Base-by-base conservation (phyloP, 2,797 vertebrate genomes). In the Notolepis coatsorum region DNA sequence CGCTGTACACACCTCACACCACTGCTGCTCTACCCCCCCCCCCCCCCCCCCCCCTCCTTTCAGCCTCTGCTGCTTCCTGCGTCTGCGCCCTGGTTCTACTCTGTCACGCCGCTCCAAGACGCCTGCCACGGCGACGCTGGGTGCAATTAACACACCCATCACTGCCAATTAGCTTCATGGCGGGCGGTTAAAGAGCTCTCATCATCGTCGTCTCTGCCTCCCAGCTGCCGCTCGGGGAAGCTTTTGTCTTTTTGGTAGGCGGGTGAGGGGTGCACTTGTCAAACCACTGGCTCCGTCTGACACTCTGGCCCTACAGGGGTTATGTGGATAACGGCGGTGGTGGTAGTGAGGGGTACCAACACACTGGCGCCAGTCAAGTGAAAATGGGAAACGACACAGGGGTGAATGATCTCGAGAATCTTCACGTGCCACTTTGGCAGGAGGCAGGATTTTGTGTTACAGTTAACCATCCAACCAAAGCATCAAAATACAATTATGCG, bases 131-230 rank as follows among this genome's bases (percentile, higher is more conserved):
- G 71, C 84, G 81, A 82, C 85, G 75, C 79, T 80, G 71, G 71
- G 78, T 20, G 79, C 84, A 90, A 91, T 92, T 92, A 91, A 89
- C 85, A 83, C 76, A 85, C 77, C 87, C 82, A 75, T 90, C 88
- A 84, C 74, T 68, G 82, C 80, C 84, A 90, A 92, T 93, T 89
- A 91, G 81, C 80, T 73, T 84, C 86, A 79, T 81, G 68, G 56
- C 47, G 62, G 86, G 86, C 68, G 84, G 82, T 82, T 85, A 86
- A 90, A 80, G 85, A 84, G 77, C 68, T 65, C 79, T 88, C 80
- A 65, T 85, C 61, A 84, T 81, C 68, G 83, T 83, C 83, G 56
- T 70, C 63, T 58, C 56, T 42, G 63, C 67, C 77, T 77, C 72
- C 71, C 81, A 79, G 77, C 76, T 82, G 77, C 75, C 51, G 52